phyloP scores from a whole-genome alignment of 2,888 invertebrate genomes.

The Drosophila fungiperda region DNA sequence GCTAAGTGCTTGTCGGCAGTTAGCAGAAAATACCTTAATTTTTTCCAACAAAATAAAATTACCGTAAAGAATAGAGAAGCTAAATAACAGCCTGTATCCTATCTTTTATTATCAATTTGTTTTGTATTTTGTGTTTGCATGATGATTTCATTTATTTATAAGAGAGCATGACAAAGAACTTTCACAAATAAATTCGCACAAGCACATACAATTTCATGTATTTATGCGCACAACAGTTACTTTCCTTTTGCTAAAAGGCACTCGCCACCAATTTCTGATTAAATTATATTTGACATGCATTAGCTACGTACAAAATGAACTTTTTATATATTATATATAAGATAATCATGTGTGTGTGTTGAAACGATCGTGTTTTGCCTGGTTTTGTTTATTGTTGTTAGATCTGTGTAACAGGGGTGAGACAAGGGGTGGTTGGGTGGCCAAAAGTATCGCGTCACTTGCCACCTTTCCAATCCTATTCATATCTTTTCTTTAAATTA shows the following conservation, averaged over 20 bases:
- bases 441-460: slow-evolving; percentile 47
- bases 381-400: slow-evolving; percentile 25
- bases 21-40: neutral
- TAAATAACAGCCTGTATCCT: neutral
- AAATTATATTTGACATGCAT: slow-evolving; percentile 22
- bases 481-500: slow-evolving; percentile 13
- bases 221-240: slow-evolving; percentile 23
- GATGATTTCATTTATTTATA: slow-evolving; percentile 10
- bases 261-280: slow-evolving; percentile 1
- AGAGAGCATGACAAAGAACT: neutral
- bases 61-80: slow-evolving; percentile 5
- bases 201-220: neutral
- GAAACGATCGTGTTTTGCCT: slow-evolving; percentile 17
- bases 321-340: slow-evolving; percentile 27
- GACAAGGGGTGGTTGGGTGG: slow-evolving; percentile 18
- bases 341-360: slow-evolving; percentile 20
- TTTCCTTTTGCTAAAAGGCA: slow-evolving; percentile 38
- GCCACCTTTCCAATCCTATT: slow-evolving; percentile 49
- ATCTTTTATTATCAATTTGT: slow-evolving; percentile 1
- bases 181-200: neutral
- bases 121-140: neutral
- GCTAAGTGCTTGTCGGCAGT: neutral
- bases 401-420: neutral
- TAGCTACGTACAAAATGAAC: slow-evolving; percentile 42
- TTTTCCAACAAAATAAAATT: neutral